These are phyloP conservation scores for Thinocorus orbignyianus DNA, from an alignment of 2,113 vertebrate genomes.

Conservation along the genomic window DNA sequence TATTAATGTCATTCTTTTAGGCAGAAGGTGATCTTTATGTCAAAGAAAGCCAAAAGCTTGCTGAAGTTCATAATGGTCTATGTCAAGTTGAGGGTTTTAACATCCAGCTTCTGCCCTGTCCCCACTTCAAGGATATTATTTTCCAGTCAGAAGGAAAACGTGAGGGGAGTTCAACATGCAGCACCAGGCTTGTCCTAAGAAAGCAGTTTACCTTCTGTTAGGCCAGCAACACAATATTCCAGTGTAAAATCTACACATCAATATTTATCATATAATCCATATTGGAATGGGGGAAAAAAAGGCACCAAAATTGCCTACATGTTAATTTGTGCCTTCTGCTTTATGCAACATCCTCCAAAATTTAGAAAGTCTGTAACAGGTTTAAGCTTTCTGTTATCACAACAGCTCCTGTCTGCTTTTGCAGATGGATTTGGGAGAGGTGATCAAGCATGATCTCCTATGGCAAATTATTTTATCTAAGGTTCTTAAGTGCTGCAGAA, in stretches of 20 bases:
- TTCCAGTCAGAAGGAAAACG: neutral
- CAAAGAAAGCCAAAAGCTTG: conserved; percentile 12
- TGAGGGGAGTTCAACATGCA: neutral
- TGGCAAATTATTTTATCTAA: neutral
- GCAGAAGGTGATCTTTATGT: conserved; percentile 20
- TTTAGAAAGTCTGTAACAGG: neutral
- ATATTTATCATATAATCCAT: neutral
- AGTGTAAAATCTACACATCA: neutral
- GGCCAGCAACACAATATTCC: neutral
- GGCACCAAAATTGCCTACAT: neutral
- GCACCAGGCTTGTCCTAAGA: neutral
- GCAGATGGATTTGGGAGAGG: neutral
- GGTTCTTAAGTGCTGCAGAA: neutral
- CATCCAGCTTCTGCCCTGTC: neutral
- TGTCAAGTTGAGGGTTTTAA: conserved; percentile 23
- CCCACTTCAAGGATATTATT: neutral
- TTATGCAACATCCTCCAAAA: neutral
- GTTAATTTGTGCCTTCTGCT: neutral
- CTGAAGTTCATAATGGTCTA: neutral
- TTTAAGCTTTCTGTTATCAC: neutral
- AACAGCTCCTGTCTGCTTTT: fast-evolving
- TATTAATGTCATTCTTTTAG: conserved; percentile 4
- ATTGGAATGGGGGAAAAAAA: neutral
- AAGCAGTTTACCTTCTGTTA: neutral
- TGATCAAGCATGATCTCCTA: neutral